Percentiles rank a stretch among this genome's conserved stretches.
Conservation (phyloP, 2,113 vertebrate genomes). For the Mustelus asterias region DNA sequence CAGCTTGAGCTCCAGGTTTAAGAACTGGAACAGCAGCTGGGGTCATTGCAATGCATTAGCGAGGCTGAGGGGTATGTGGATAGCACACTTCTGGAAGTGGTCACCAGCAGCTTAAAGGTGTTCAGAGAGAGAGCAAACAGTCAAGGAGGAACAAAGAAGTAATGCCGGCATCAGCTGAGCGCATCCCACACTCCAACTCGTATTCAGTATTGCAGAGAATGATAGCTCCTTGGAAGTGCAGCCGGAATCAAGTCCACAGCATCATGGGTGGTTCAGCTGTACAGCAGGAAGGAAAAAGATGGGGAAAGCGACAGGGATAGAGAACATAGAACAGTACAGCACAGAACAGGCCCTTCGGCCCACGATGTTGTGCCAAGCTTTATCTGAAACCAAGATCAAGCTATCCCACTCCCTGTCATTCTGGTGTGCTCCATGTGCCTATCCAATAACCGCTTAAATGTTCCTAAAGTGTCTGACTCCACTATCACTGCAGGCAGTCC, state of each 20-base stretch:
- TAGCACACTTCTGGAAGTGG: not conserved
- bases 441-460: too few relatives aligned
- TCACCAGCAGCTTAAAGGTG: not conserved
- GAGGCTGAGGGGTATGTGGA: not conserved
- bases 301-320: too few relatives aligned
- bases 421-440: too few relatives aligned
- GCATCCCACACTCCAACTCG: not conserved
- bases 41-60: not conserved
- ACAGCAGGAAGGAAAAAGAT: not conserved
- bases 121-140: not conserved
- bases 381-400: too few relatives aligned
- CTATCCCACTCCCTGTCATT: too few relatives aligned
- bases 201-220: not conserved
- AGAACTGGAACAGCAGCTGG: not conserved
- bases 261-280: not conserved
- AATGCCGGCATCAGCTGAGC: not conserved
- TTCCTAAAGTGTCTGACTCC: too few relatives aligned
- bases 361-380: too few relatives aligned
- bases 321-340: too few relatives aligned
- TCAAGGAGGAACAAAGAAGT: not conserved
- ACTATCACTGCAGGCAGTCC: too few relatives aligned
- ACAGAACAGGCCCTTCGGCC: too few relatives aligned
- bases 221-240: not conserved
- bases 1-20: not conserved
- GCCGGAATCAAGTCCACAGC: not conserved